Conservation (phyloP, 1,140 invertebrate species). For the Diuraphis noxia region DNA sequence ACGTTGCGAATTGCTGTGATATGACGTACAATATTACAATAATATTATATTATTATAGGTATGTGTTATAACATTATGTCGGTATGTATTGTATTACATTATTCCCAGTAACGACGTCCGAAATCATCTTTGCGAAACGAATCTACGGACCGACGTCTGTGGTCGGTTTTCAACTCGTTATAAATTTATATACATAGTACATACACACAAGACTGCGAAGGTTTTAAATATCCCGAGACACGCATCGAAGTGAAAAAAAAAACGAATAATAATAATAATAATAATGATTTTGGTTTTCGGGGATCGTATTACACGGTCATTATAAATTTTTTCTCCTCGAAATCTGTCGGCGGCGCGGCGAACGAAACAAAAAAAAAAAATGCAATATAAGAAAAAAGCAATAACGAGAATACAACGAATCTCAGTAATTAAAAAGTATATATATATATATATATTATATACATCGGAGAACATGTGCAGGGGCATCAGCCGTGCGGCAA, state of each 20-base stretch:
- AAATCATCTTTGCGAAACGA: slow-evolving; percentile 20
- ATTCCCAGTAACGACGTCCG: not conserved
- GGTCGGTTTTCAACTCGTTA: not conserved
- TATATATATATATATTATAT: not conserved
- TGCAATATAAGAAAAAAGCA: not conserved
- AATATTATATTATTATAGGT: not conserved
- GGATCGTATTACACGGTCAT: slow-evolving; percentile 37
- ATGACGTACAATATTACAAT: no score
- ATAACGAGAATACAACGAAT: slow-evolving; percentile 9
- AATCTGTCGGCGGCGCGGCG: not conserved
- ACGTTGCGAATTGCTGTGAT: not conserved
- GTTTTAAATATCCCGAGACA: not conserved
- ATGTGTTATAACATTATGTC: not conserved
- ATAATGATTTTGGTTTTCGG: slow-evolving; percentile 32
- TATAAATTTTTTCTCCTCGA: not conserved
- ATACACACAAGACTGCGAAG: not conserved
- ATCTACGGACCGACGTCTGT: not conserved
- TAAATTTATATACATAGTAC: not conserved
- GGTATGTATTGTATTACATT: not conserved
- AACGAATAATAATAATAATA: slow-evolving; percentile 5
- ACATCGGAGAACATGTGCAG: not conserved
- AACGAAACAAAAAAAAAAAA: slow-evolving; percentile 2
- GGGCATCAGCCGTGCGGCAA: not conserved
- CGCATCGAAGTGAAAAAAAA: not conserved
- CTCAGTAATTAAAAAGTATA: slow-evolving; percentile 23